Evolutionary conservation across 1,140 invertebrate species (phyloP), one percentile per base, ranked within the genome.

Genomic region (Zeugodacus cucurbitae): DNA sequence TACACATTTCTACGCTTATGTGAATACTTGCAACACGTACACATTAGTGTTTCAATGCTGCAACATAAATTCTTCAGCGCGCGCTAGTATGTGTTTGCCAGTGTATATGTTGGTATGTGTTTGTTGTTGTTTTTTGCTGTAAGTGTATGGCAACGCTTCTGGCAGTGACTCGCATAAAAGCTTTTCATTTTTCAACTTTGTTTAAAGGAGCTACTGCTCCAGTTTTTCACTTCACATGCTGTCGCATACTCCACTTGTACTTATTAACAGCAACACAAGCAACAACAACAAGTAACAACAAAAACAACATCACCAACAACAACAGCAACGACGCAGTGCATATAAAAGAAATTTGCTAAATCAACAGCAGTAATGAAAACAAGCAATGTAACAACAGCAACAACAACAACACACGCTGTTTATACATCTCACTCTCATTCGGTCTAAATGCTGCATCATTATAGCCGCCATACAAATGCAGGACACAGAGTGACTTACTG

Each of bases 141-240:
- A 37, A 58, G 29, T 87, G 29, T 34, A 17, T 14, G 29, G 32
- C 64, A 29, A 34, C 87, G 32, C 58, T 67, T 62, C 58, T 48
- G 87, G 54, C 54, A 64, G 41, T 67, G 37, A 88, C 89, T 90
- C 90, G 89, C 90, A 88, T 89, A 86, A 90, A 89, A 90, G 89
- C 89, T 88, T 90, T 91, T 89, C 62, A 89, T 90, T 64, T 85
- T 88, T 87, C 88, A 90, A 89, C 32, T 87, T 87, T 58, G 37
- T n/a, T 48, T 82, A 82, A 82, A 82, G 74, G 74, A 48, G 74
- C 41, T 82, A 41, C 22, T 82, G 74, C 41, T 82, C 74, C 41
- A 82, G 41, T 82, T 82, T 48, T 54, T 48, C 44, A 29, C 74
- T 48, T 82, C 74, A 26, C 74, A 48, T 44, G 41, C 34, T 48